Evolutionary conservation across 2,888 invertebrate genomes (phyloP).

Genomic region (Archips xylosteana): DNA sequence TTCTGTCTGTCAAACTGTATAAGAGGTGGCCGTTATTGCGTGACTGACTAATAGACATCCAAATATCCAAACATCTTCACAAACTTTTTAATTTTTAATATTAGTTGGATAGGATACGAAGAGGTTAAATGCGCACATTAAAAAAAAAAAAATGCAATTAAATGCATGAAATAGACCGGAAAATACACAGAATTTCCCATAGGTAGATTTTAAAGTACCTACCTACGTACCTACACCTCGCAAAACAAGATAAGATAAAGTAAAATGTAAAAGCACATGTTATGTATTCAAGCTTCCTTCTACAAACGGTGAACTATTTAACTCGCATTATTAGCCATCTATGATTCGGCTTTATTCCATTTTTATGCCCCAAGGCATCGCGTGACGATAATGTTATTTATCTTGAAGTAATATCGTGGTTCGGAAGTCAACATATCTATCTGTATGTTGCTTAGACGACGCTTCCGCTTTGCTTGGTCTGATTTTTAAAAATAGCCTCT

Average conservation of each 20-base stretch:
- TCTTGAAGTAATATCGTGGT: slow-evolving; percentile 38
- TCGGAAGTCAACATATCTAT: slow-evolving; percentile 32
- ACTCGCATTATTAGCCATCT: slow-evolving; percentile 29
- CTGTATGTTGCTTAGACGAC: slow-evolving; percentile 8
- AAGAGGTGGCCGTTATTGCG: too few species aligned
- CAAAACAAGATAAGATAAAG: background rate
- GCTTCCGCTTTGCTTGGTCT: slow-evolving; percentile 31
- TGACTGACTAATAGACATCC: too few species aligned
- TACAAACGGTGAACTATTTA: slow-evolving; percentile 11
- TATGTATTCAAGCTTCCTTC: background rate
- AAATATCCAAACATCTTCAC: too few species aligned
- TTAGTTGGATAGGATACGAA: too few species aligned
- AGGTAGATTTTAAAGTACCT: background rate
- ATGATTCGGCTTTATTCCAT: slow-evolving; percentile 23
- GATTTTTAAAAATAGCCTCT: slow-evolving; percentile 19
- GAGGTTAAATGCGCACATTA: background rate
- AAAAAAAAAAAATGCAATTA: too few species aligned
- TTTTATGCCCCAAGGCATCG: slow-evolving; percentile 34
- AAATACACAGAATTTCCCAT: background rate
- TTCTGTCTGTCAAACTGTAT: too few species aligned
- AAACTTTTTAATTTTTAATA: too few species aligned
- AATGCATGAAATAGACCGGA: background rate
- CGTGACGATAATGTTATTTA: slow-evolving; percentile 41
- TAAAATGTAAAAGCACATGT: background rate
- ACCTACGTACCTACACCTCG: background rate